Base-by-base conservation (phyloP, 2,113 vertebrate species). In the Ammospiza nelsoni region DNA sequence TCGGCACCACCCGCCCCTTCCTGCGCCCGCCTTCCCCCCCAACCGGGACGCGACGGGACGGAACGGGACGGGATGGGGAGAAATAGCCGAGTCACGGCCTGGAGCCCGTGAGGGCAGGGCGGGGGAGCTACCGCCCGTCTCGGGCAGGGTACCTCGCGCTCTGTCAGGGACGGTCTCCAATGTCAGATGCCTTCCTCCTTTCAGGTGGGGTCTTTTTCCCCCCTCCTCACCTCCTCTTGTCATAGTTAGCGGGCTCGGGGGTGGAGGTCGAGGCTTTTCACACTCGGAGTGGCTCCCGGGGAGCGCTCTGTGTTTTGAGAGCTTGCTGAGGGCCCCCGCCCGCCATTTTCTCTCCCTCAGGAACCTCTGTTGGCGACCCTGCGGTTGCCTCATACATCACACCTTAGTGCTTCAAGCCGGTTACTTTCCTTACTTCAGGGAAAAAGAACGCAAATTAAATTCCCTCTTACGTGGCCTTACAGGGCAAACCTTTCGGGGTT, bases 41-140 rank as follows among this genome's bases (percentile, higher is more conserved):
- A 18, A 33, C 57, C 37, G 41, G 37, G 57, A 44, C 43, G 79
- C 83, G 20, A 10, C 43, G 21, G 81, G 25, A 51, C 25, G 49
- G 49, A 14, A 51, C 49, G 20, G 46, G 21, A 15, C 41, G 27
- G 49, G 28, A 33, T 31, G 35, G 55, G 29, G 11, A 9, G 5
- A 46, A 49, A 43, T 6, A 69, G 61, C 69, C 74, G 89, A 94
- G 91, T 91, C 94, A 95, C 58, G 11, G 10, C 7, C 29, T 0
- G 3, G 5, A 5, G 22, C 0, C 3, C 0, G 2, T 3, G 11
- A 13, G 9, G 14, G 12, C 0, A 5, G 33, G 8, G 16, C 0
- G 0, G 20, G 21, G 13, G 0, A 13, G 1, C 0, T 6, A 8
- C 2, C 1, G 1, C 5, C 4, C 1, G 4, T 7, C 0, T 16